Base-by-base conservation (phyloP, 2,113 vertebrate genomes). In the Scopus umbretta region DNA sequence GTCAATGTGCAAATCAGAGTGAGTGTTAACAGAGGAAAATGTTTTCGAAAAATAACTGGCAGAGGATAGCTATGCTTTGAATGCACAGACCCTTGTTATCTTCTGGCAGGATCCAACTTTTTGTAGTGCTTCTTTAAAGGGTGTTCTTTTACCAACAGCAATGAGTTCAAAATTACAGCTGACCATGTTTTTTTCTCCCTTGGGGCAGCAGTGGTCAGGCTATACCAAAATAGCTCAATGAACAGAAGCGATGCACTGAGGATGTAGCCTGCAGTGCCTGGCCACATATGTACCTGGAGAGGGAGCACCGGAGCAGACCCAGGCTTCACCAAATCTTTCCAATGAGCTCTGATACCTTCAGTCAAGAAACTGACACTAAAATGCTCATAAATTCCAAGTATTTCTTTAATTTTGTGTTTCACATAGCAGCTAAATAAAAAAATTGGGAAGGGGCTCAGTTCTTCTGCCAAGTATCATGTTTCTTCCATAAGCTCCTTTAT, bases 391-490 rank as follows among this genome's bases (percentile, higher is more conserved):
- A 95, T 83, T 30, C 17, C 25, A 90, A 56, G 22, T 40, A 26
- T 20, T n/a, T 83, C 8, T 63, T 91, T 32, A 38, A 19, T 70
- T 66, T 61, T 45, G 2, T 15, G 2, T 14, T 45, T 42, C 12
- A 11, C 8, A 2, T 21, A 78, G 43, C 7, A 43, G 23, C 47
- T 58, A 34, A 66, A 47, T 25, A 16, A 43, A 59, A 82, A 70
- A 40, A 26, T 0, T 10, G 16, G 5, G 10, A 14, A 80, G 13
- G 1, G 8, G 5, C 42, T 65, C 20, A 19, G 11, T 3, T 45
- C 81, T 71, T 79, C 49, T 53, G 32, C 67, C 11, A 45, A 50
- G 17, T 36, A 40, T 38, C 36, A 11, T 13, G 18, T 80, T 74
- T 66, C 25, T 70, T 58, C 58, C 19, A 65, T 43, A 56, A 43